These are phyloP conservation scores for Aphaenogaster rudis DNA, from an alignment of 1,140 invertebrate genomes.

Conservation along the genomic window DNA sequence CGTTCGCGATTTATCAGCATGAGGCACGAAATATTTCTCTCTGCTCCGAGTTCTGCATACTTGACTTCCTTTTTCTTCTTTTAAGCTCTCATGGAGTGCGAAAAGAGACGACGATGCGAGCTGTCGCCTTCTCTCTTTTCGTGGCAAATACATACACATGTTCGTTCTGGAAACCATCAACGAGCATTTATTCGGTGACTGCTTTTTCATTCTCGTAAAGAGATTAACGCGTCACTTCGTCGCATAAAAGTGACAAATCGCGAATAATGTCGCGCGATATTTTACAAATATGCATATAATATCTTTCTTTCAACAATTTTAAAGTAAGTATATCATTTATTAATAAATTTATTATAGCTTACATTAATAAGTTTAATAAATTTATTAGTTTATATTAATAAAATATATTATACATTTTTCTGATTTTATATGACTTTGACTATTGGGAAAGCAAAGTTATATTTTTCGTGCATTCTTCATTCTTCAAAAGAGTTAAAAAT, in stretches of 20 bases:
- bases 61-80: slow-evolving; percentile 22
- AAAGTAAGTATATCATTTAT: not conserved
- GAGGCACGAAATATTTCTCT: slow-evolving; percentile 32
- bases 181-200: slow-evolving; percentile 48
- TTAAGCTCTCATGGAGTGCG: slow-evolving; percentile 12
- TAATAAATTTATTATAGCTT: not conserved
- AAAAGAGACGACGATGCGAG: slow-evolving; percentile 51
- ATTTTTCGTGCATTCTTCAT: too few relatives aligned
- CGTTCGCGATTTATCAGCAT: slow-evolving; percentile 8
- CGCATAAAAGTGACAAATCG: not conserved
- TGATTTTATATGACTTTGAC: too few relatives aligned
- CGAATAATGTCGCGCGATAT: not conserved
- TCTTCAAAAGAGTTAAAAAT: too few relatives aligned
- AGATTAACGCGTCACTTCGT: slow-evolving; percentile 2
- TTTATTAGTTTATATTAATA: not conserved
- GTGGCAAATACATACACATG: slow-evolving; percentile 18
- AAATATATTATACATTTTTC: too few relatives aligned
- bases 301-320: not conserved
- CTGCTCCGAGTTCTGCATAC: not conserved
- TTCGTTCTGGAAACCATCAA: slow-evolving; percentile 63
- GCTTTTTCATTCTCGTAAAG: slow-evolving; percentile 24
- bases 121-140: slow-evolving; percentile 61
- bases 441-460: too few relatives aligned
- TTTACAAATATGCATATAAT: not conserved
- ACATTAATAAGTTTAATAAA: not conserved